Conservation (phyloP, 92 coral and sea anemone genomes). For the Epizoanthus scotinus region DNA sequence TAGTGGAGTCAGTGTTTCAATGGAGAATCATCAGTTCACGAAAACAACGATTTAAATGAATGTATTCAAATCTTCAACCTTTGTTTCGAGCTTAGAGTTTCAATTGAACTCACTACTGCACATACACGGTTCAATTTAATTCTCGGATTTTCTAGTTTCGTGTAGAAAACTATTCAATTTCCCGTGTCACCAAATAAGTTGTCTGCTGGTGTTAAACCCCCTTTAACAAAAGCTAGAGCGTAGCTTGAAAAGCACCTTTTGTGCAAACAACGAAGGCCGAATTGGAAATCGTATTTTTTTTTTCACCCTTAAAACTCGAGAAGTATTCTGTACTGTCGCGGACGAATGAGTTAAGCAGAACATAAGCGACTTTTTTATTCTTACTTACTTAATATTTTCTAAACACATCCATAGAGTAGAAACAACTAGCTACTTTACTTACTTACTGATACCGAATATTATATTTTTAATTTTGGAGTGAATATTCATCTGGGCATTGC, state of each 20-base stretch:
- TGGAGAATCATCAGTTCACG: no score
- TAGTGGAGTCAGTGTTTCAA: no score
- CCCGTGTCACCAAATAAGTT: background rate
- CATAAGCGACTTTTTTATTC: no score
- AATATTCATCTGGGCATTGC: no score
- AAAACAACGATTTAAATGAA: no score
- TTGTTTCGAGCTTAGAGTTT: background rate
- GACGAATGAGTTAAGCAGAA: no score
- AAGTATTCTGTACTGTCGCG: background rate
- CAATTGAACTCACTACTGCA: background rate
- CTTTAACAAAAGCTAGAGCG: background rate
- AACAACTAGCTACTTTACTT: no score
- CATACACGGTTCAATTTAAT: background rate
- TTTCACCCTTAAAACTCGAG: background rate
- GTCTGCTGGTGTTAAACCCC: background rate
- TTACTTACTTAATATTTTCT: no score
- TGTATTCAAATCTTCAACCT: no score
- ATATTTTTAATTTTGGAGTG: no score
- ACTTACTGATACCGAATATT: no score
- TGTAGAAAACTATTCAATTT: background rate
- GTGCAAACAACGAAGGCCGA: background rate
- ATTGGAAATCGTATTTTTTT: background rate
- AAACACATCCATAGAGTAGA: no score
- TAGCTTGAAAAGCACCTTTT: background rate
- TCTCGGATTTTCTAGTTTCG: background rate